Evolutionary conservation across 1,140 invertebrate genomes (phyloP), one percentile per base, ranked within the genome.

Genomic region (Eriosoma lanigerum): DNA sequence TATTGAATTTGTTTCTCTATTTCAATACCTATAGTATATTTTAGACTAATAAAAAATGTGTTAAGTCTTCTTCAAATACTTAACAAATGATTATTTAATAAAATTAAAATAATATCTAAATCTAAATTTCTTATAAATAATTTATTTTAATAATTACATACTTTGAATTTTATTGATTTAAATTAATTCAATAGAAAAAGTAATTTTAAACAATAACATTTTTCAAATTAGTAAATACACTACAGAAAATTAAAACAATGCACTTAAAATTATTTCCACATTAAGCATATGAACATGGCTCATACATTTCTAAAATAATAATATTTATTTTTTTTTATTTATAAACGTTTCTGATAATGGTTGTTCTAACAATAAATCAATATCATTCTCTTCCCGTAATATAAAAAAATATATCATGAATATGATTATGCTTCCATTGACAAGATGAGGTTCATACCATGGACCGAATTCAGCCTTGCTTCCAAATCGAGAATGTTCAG

Each of bases 381-480:
- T n/a, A 46, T 76, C 73, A 5, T 76, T 76, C 60, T 76, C 73
- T 44, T 76, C 73, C 4, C 73, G 54, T 12, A 76, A 1, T 44
- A 76, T 9, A 5, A 56, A 76, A 2, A 76, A 76, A 44, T 76
- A 76, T 17, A 76, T 1, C 54, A 76, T 58, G 15, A 76, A 76
- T 10, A 60, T 0, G 15, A 60, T 19, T 26, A 76, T 2, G n/a
- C 73, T 76, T 8, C 8, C 12, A 10, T 19, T 76, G 4, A 76
- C 54, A 0, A 26, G 1, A 1, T 76, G 73, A 2, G 54, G 4
- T 44, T 76, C 73, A 19, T 76, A 76, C 73, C 73, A 76, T 24
- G 73, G 73, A 44, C 73, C 73, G 10, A 60, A 76, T 44, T 76
- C 73, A 0, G 73, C 73, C 15, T 76, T 60, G 54, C n/a, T 44